Percentiles rank a stretch among this genome's conserved stretches.
Conservation (phyloP, 2,113 vertebrate genomes). For the Nycticorax nycticorax region DNA sequence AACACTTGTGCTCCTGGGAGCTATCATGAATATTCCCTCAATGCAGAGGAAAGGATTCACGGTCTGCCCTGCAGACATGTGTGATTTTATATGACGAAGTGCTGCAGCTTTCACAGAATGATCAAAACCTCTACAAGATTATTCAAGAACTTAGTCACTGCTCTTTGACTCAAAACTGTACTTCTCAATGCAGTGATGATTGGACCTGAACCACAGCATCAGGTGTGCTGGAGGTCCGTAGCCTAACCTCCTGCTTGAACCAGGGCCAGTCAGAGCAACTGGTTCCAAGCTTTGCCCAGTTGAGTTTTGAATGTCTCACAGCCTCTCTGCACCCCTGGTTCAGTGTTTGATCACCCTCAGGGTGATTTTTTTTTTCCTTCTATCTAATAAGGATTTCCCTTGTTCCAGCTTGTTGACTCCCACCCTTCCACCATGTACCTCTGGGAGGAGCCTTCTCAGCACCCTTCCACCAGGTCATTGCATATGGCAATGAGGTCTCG, state of each 20-base stretch:
- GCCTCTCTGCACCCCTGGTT: not conserved
- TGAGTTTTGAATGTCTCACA: not conserved
- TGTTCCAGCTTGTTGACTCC: not conserved
- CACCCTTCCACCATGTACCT: fast-evolving
- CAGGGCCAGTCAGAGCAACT: not conserved
- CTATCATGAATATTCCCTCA: not conserved
- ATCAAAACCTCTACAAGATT: not conserved
- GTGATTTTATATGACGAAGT: fast-evolving
- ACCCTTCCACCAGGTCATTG: not conserved
- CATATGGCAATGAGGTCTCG: fast-evolving
- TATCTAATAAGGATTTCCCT: not conserved
- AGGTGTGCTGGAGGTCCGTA: fast-evolving
- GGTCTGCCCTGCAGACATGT: not conserved
- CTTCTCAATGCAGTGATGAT: not conserved
- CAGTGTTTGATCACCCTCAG: not conserved
- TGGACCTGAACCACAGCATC: not conserved
- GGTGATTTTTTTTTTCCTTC: not conserved
- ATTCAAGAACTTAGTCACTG: not conserved
- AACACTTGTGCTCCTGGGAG: not conserved
- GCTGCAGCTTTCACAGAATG: not conserved
- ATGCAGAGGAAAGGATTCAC: not conserved
- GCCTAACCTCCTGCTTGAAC: not conserved
- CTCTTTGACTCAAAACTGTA: not conserved
- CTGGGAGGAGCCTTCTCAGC: not conserved
- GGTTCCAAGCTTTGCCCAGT: not conserved